Evolutionary conservation across 2,797 vertebrate genomes (phyloP).

Genomic region (Lithobates pipiens): DNA sequence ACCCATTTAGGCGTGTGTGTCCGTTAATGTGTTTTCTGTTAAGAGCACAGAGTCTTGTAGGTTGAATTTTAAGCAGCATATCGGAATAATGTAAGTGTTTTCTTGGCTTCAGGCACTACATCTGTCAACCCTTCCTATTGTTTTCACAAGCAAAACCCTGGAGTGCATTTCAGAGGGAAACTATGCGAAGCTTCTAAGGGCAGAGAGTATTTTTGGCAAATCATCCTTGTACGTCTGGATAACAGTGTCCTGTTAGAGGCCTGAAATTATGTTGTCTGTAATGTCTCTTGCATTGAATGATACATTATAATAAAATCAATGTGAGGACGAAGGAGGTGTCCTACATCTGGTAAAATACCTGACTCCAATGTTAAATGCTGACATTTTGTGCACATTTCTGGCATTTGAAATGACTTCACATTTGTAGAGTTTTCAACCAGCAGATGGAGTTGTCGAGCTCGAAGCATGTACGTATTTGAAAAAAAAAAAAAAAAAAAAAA

Average conservation of each 20-base stretch:
- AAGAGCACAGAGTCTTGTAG: constrained; percentile 9
- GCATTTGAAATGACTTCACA: not conserved
- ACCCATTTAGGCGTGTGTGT: constrained; percentile 8
- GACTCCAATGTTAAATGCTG: not conserved
- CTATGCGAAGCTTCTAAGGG: constrained; percentile 60
- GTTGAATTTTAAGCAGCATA: constrained; percentile 43
- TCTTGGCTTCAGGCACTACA: constrained; percentile 48
- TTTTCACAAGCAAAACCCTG: constrained; percentile 64
- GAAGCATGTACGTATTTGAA: not conserved
- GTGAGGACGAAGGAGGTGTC: not conserved
- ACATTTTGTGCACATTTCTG: not conserved
- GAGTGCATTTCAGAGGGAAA: constrained; percentile 64
- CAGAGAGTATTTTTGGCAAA: constrained; percentile 46
- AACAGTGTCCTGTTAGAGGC: constrained; percentile 20
- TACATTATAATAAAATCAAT: constrained; percentile 6
- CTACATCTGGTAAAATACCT: not conserved
- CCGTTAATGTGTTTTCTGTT: constrained; percentile 30
- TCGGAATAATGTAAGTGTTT: constrained; percentile 41
- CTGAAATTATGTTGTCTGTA: constrained; percentile 31
- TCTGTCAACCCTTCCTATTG: constrained; percentile 55
- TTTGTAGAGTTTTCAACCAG: not conserved
- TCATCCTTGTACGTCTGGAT: constrained; percentile 40
- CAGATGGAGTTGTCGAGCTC: constrained; percentile 8
- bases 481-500: not conserved
- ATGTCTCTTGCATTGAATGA: not conserved